These are phyloP conservation scores for Epinephelus awoara DNA, from an alignment of 2,797 vertebrate species.

Conservation along the genomic window DNA sequence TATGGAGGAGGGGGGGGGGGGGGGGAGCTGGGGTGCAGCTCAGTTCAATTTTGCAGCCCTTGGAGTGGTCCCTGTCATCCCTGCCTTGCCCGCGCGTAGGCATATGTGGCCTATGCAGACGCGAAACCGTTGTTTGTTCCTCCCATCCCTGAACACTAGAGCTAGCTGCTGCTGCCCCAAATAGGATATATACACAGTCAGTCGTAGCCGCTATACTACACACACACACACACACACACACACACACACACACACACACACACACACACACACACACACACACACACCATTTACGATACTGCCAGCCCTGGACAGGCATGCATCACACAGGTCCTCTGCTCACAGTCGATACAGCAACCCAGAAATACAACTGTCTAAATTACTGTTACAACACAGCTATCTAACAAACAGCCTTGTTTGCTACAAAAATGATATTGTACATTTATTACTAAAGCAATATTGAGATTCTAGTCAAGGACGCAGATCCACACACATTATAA, in stretches of 20 bases:
- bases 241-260: constrained; percentile 28
- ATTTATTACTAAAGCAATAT: constrained; percentile 57
- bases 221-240: constrained; percentile 36
- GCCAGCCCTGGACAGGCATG: constrained; percentile 50
- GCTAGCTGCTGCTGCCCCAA: constrained; percentile 66
- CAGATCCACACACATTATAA: constrained; percentile 41
- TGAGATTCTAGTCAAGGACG: constrained; percentile 62
- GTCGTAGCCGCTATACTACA: constrained; percentile 25
- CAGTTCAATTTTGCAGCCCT: constrained; percentile 75
- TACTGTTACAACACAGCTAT: constrained; percentile 36
- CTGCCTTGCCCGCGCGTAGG: constrained; percentile 45
- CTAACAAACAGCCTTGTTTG: constrained; percentile 47
- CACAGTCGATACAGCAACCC: constrained; percentile 33
- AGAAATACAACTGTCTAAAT: constrained; percentile 48
- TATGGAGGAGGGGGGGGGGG: constrained; percentile 69
- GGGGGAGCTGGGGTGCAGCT: constrained; percentile 65
- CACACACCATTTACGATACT: constrained; percentile 26
- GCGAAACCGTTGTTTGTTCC: constrained; percentile 44
- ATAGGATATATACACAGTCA: constrained; percentile 55
- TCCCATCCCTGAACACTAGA: constrained; percentile 53
- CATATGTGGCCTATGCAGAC: constrained; percentile 56
- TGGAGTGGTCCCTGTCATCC: constrained; percentile 68
- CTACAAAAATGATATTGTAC: constrained; percentile 47
- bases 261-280: constrained; percentile 34
- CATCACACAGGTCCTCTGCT: constrained; percentile 53